These are phyloP conservation scores for Xanthia icteritia DNA, from an alignment of 2,888 invertebrate genomes.

Conservation along the genomic window DNA sequence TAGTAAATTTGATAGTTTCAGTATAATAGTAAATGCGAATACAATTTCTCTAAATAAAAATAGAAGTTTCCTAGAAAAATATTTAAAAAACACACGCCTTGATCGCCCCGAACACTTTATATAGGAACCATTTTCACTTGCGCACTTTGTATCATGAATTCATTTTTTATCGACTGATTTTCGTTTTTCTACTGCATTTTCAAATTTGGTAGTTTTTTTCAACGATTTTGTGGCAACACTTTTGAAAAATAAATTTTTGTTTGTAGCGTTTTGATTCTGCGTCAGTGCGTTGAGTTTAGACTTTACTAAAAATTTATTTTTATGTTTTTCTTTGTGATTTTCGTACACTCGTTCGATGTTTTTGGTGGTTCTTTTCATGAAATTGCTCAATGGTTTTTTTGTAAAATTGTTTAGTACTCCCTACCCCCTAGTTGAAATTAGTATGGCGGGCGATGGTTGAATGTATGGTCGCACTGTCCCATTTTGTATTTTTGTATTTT, in stretches of 20 bases:
- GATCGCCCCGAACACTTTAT: conserved; percentile 75
- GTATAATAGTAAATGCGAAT: conserved; percentile 75
- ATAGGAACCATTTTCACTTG: conserved; percentile 73
- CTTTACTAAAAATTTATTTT: conserved; percentile 68
- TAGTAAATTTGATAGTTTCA: conserved; percentile 77
- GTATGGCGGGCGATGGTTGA: conserved; percentile 84
- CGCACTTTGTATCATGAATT: conserved; percentile 72
- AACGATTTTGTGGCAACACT: conserved; percentile 77
- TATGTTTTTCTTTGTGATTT: conserved; percentile 69
- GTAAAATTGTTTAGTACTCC: conserved; percentile 84
- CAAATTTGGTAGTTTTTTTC: conserved; percentile 65
- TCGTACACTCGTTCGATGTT: conserved; percentile 76
- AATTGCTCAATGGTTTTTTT: conserved; percentile 87
- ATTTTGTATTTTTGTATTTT: conserved; percentile 91
- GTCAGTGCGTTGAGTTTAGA: conserved; percentile 69
- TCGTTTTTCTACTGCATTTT: conserved; percentile 68
- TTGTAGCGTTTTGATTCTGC: conserved; percentile 72
- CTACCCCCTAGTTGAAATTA: conserved; percentile 81
- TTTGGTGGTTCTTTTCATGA: conserved; percentile 82
- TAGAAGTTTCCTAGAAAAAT: conserved; percentile 72
- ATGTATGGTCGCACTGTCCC: conserved; percentile 88
- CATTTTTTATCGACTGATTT: conserved; percentile 67
- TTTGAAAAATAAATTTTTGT: conserved; percentile 70
- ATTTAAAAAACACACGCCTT: conserved; percentile 79
- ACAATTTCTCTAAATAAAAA: conserved; percentile 74